Conservation (phyloP, 1,140 invertebrate species). For the Lanistes nyassanus region DNA sequence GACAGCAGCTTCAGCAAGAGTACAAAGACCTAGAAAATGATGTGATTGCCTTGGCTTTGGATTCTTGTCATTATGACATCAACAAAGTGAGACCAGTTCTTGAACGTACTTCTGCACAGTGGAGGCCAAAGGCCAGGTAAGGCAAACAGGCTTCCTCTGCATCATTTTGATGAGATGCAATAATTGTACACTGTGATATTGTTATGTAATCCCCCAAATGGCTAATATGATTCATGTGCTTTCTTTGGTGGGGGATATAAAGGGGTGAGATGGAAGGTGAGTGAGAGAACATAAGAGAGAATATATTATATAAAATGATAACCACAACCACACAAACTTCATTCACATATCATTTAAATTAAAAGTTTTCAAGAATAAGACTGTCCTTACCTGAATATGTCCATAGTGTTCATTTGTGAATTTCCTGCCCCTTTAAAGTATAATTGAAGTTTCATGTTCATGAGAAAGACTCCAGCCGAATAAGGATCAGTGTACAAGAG, state of each 20-base stretch:
- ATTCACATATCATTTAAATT: no score
- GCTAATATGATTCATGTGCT: not conserved
- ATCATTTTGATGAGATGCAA: not conserved
- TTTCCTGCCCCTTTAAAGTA: no score
- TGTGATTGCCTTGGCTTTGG: slow-evolving; percentile 17
- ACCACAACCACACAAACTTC: no score
- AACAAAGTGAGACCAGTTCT: slow-evolving; percentile 1
- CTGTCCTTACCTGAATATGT: no score
- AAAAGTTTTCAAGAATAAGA: no score
- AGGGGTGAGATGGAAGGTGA: not conserved
- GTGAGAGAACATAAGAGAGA: no score
- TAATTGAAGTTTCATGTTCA: no score
- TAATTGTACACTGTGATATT: not conserved
- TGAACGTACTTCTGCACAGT: not conserved
- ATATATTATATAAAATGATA: no score
- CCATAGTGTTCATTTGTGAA: no score
- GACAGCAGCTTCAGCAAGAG: not conserved
- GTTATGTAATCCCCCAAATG: not conserved
- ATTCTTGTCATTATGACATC: slow-evolving; percentile 15
- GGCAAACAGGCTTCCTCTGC: no score
- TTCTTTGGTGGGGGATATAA: not conserved
- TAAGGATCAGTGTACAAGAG: no score
- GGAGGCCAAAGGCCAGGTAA: not conserved
- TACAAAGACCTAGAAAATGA: slow-evolving; percentile 5
- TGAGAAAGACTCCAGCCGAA: no score